phyloP scores from a whole-genome alignment of 2,888 invertebrate species.

The Meiosimyza decipiens region DNA sequence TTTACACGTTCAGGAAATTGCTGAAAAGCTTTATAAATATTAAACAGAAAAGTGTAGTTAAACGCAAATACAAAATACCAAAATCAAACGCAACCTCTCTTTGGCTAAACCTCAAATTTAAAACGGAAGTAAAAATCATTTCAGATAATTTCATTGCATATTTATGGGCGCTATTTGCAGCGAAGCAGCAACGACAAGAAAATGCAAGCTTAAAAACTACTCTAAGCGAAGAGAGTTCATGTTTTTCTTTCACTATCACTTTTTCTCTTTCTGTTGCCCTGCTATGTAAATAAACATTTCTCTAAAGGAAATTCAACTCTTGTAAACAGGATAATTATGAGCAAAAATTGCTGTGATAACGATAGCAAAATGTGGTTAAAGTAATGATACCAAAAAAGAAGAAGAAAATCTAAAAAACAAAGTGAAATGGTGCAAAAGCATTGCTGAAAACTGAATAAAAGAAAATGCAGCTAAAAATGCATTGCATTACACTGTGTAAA shows the following conservation, averaged over 20 bases:
- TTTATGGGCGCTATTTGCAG: conserved; percentile 50
- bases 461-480: conserved; percentile 15
- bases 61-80: no score
- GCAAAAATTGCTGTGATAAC: conserved; percentile 36
- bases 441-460: neutral
- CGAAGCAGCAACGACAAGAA: conserved; percentile 25
- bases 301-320: conserved; percentile 31
- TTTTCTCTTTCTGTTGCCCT: conserved; percentile 1
- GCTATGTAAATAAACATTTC: conserved; percentile 19
- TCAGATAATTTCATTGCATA: conserved; percentile 60
- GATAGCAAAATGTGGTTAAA: conserved; percentile 25
- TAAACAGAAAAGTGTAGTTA: no score
- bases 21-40: no score
- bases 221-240: no score
- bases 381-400: neutral
- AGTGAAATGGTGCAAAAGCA: conserved; percentile 1
- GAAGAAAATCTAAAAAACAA: conserved; percentile 14
- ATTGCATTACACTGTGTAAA: conserved; percentile 6
- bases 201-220: neutral
- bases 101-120: neutral
- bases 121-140: conserved; percentile 55
- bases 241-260: neutral
- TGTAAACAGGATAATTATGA: conserved; percentile 53
- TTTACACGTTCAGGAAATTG: no score
- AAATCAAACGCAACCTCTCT: no score